Evolutionary conservation across 2,888 invertebrate species (phyloP), one percentile per base, ranked within the genome.

Genomic region (Tetragnatha montana): DNA sequence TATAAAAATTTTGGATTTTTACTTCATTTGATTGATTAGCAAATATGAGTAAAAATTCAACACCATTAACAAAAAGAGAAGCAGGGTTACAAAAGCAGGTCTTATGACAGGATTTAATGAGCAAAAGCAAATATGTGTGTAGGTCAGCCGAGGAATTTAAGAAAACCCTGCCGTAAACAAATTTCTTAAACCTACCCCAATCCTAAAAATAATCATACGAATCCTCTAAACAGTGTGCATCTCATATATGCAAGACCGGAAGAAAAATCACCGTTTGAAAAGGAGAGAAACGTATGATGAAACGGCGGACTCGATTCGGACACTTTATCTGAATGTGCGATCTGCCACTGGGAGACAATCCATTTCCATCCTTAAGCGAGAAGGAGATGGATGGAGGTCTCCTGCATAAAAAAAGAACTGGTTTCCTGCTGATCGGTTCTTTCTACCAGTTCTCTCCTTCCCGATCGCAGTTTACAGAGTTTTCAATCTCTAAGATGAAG

Each of bases 321-420:
- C 73, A 73, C 73, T 82, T 82, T 82, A 82, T 82, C 82, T 35
- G 51, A 21, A 22, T 21, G 35, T n/a, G 71, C 22, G n/a, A 78
- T 78, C 76, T 47, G 84, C 50, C 70, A 51, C 78, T 50, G 76
- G 78, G 49, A 78, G 86, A 86, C 86, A 78, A 82, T 87, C 87
- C 70, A 74, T 87, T 87, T 87, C 87, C 87, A 87, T 87, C 50
- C 49, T 60, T 81, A 78, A 87, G 19, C 50, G 76, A 68, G n/a
- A 69, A 70, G 60, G 82, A 82, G 87, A 87, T 87, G 82, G 75
- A 87, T 82, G 82, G 60, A 69, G 35, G 12, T 12, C n/a, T 17
- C 22, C 68, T 81, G 81, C 14, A 35, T 35, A 35, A 35, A 35
- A 71, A 76, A 50, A 51, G 70, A 76, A 82, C 82, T 87, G 82